Base-by-base conservation (phyloP, 2,797 vertebrate genomes). In the Diceros bicornis region DNA sequence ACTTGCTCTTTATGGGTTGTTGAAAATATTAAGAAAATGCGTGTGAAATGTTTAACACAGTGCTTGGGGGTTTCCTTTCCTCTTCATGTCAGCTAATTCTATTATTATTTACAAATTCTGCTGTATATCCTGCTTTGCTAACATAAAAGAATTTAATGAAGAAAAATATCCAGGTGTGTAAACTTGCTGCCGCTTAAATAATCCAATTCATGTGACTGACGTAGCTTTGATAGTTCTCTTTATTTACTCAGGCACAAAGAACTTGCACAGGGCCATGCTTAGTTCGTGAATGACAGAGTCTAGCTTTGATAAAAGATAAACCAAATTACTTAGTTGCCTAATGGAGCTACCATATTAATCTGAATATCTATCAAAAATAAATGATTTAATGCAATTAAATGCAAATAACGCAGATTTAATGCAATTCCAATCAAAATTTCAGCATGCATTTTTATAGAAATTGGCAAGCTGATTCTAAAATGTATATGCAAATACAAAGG, bases 11-110 rank as follows among this genome's bases (percentile, higher is more conserved):
- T 71, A 41, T 7, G 8, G 7, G 37, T 71, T 66, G 9, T 52
- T 75, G 77, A 77, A 96, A 89, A 75, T 41, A 47, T 52, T 69
- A 23, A 32, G 44, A 71, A 96, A 77, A 89, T 89, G 8, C 12
- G 12, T 55, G 1, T 82, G 79, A 89, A 62, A 57, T 32, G 23
- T 37, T 41, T 55, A 37, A 89, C 32, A 29, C 11, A 0, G 29
- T 20, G 14, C 11, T 59, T 18, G 18, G 52, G 52, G 71, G 66
- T 68, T 83, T 32, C 37, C 18, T 82, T 82, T 32, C 47, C 25
- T 89, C 47, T 86, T 66, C 59, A 6, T n/a, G 13, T 29, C 7
- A 71, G 37, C 78, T 95, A 68, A 88, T 79, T 83, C 62, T 89
- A 27, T 52, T 47, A 66, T 71, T 47, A 12, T 69, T 92, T 94